Evolutionary conservation across 2,888 invertebrate species (phyloP).

Genomic region (Bibio marci): DNA sequence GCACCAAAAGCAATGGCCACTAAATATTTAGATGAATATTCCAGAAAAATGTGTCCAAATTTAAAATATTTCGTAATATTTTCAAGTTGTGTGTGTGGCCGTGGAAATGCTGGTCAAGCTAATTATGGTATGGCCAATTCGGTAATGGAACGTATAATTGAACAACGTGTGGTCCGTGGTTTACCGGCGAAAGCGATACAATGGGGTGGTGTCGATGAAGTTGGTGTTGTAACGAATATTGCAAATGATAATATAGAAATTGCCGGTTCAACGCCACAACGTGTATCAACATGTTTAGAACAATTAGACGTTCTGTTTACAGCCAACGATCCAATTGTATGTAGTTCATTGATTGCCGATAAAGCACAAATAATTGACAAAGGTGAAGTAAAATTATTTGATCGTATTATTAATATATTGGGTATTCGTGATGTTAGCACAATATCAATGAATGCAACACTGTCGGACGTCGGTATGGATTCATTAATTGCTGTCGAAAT

Average conservation of each 20-base stretch:
- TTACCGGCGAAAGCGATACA: slow-evolving; percentile 70
- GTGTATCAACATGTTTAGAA: slow-evolving; percentile 63
- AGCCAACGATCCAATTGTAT: slow-evolving; percentile 49
- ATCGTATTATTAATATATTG: slow-evolving; percentile 52
- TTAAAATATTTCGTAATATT: slow-evolving; percentile 70
- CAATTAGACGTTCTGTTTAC: slow-evolving; percentile 57
- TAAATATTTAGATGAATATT: slow-evolving; percentile 49
- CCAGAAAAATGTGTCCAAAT: slow-evolving; percentile 37
- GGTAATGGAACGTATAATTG: slow-evolving; percentile 76
- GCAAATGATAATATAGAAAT: slow-evolving; percentile 50
- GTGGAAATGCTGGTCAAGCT: slow-evolving; percentile 81
- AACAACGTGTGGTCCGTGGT: slow-evolving; percentile 47
- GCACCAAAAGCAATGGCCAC: slow-evolving; percentile 70
- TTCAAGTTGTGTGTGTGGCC: slow-evolving; percentile 80
- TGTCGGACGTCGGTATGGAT: slow-evolving; percentile 91
- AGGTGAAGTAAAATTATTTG: slow-evolving; percentile 48
- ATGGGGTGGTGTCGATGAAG: slow-evolving; percentile 87
- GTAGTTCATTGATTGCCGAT: slow-evolving; percentile 77
- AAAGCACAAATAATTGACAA: slow-evolving; percentile 46
- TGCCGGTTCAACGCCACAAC: slow-evolving; percentile 71
- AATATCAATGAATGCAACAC: slow-evolving; percentile 47
- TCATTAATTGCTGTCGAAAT: slow-evolving; percentile 96
- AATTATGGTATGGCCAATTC: slow-evolving; percentile 87
- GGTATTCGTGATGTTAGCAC: slow-evolving; percentile 50
- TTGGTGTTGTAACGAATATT: slow-evolving; percentile 65